Percentiles rank a stretch among this genome's conserved stretches.
Conservation (phyloP, 1,140 invertebrate species). For the Diabrotica undecimpunctata region DNA sequence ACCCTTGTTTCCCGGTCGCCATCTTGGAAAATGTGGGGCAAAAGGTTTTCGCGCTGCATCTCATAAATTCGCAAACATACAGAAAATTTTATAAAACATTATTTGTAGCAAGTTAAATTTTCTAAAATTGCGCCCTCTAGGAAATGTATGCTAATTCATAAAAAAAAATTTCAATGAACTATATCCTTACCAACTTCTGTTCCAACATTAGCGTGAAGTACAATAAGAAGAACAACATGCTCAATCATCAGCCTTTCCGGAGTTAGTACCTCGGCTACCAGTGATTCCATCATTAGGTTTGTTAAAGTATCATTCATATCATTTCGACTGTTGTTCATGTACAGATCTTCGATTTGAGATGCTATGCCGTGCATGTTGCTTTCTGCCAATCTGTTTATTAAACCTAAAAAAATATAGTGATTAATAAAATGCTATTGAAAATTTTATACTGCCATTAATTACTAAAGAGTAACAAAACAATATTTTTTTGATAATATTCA, state of each 20-base stretch:
- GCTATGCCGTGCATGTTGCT: conserved; percentile 82
- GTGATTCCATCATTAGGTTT: conserved; percentile 63
- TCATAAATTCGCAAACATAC: too few species aligned
- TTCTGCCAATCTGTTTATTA: conserved; percentile 84
- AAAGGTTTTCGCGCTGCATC: too few species aligned
- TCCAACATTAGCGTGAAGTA: conserved; percentile 87
- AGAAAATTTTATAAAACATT: too few species aligned
- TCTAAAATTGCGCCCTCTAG: background rate
- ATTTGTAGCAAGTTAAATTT: too few species aligned
- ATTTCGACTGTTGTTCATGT: conserved; percentile 71
- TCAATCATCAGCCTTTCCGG: conserved; percentile 81
- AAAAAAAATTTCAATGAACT: background rate
- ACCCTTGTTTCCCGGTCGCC: too few species aligned
- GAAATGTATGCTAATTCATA: background rate
- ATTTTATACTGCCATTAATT: too few species aligned
- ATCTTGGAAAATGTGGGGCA: too few species aligned
- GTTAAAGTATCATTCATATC: conserved; percentile 78
- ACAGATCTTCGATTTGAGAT: conserved; percentile 68
- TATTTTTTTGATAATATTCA: background rate
- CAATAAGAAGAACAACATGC: conserved; percentile 75
- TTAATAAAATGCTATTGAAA: too few species aligned
- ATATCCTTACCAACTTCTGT: conserved; percentile 76
- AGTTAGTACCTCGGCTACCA: conserved; percentile 59
- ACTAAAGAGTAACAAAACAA: too few species aligned
- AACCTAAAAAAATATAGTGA: conserved; percentile 52